phyloP scores from a whole-genome alignment of 1,140 invertebrate genomes.

The Lutraria rhynchaena region DNA sequence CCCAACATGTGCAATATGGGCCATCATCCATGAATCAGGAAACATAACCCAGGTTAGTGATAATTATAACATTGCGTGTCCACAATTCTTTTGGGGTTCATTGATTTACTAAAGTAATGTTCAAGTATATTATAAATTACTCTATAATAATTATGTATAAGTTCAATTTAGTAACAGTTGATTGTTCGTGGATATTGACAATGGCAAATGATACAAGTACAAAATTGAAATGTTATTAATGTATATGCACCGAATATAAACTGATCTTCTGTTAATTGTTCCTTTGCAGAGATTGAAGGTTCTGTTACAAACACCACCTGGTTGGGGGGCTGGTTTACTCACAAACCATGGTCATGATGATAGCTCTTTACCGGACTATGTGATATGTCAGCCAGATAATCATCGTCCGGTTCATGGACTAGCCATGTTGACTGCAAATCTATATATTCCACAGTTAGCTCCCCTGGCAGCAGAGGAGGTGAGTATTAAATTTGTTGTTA shows the following conservation, averaged over 20 bases:
- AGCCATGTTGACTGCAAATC: conserved; percentile 76
- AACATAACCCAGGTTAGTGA: conserved; percentile 52
- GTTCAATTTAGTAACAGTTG: too few species aligned
- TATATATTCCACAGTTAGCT: conserved; percentile 76
- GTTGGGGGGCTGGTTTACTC: conserved; percentile 72
- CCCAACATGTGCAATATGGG: conserved; percentile 53
- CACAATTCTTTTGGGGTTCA: too few species aligned
- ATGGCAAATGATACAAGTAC: too few species aligned
- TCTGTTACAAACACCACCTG: conserved; percentile 64
- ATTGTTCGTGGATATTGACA: too few species aligned
- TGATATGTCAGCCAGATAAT: conserved; percentile 75
- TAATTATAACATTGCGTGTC: too few species aligned
- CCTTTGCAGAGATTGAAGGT: conserved; percentile 68
- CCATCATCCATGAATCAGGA: conserved; percentile 49
- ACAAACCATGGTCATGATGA: conserved; percentile 68
- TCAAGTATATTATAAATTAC: too few species aligned
- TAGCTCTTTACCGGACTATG: conserved; percentile 75
- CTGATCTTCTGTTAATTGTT: background rate
- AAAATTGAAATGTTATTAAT: too few species aligned
- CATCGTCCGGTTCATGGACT: conserved; percentile 74
- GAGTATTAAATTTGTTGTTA: too few species aligned
- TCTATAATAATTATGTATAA: too few species aligned
- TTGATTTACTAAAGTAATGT: too few species aligned
- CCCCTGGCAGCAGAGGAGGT: conserved; percentile 68
- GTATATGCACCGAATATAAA: too few species aligned